Evolutionary conservation across 1,140 invertebrate genomes (phyloP), one percentile per base, ranked within the genome.

Genomic region (Drosophila bifasciata): DNA sequence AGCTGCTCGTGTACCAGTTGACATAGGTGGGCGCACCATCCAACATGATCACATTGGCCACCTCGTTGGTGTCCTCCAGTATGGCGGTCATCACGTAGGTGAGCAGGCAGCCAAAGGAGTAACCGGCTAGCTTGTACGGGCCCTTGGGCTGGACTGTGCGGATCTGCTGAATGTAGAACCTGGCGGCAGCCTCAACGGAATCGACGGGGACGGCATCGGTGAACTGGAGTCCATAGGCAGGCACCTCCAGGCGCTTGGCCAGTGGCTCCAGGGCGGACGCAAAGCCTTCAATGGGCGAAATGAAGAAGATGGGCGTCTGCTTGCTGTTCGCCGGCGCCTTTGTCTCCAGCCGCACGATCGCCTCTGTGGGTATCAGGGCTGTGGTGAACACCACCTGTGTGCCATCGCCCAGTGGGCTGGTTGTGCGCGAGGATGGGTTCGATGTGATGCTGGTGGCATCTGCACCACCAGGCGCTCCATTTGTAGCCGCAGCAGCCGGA

Each of bases 1-100:
- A 92, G 79, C 93, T 93, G 81, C 94, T 94, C 13, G 95, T 96
- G 91, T 98, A 96, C 45, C 94, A 94, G 25, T 94, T 94, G 1
- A 99, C 95, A 91, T 96, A 99, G n/a, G 95, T 94, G 8, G 97
- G 97, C 1, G 98, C 98, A 16, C 98, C 98, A 92, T 99, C 98
- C 43, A 99, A 92, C 50, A 99, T 93, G 39, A 96, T 94, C n/a
- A 97, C 91, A n/a, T 93, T 92, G 0, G 94, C 93, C 23, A 92
- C 92, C 79, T 96, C 94, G 8, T 94, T 94, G 48, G 71, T 92
- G 60, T 93, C 92, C 91, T 99, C 97, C 23, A 99, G 91, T 80
- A 96, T 95, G 8, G 95, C 76, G 2, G 95, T 96, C 95, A 99
- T 99, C 93, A 99, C 98, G 89, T 98, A 97, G 4, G 96, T 97